Evolutionary conservation across 2,888 invertebrate species (phyloP).

Genomic region (Kryphioiulus occultus): DNA sequence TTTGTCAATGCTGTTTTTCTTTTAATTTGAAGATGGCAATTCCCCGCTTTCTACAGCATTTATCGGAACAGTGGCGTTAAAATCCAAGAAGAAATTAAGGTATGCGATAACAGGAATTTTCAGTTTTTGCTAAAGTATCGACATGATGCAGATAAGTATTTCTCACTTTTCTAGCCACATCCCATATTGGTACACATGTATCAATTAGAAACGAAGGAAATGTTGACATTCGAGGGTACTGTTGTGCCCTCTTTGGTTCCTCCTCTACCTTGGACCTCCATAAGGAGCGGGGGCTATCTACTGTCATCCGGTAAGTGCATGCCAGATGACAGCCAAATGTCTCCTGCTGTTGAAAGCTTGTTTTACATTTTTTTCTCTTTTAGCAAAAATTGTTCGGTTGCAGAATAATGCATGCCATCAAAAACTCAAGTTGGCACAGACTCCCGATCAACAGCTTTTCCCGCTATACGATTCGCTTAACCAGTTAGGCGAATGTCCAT

Average conservation of each 20-base stretch:
- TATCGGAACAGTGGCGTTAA: slow-evolving; percentile 50
- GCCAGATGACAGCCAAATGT: too few relatives aligned
- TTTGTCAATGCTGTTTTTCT: neutral
- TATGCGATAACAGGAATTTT: neutral
- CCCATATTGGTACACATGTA: slow-evolving; percentile 76
- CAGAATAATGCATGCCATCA: slow-evolving; percentile 72
- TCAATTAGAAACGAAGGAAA: slow-evolving; percentile 72
- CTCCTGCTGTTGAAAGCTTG: too few relatives aligned
- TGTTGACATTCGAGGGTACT: slow-evolving; percentile 75
- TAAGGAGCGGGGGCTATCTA: slow-evolving; percentile 77
- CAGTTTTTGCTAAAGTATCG: neutral
- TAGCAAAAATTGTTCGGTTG: slow-evolving; percentile 67
- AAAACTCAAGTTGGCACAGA: slow-evolving; percentile 69
- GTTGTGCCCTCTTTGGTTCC: slow-evolving; percentile 81
- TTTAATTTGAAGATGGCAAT: neutral
- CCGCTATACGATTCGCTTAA: slow-evolving; percentile 92
- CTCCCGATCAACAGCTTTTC: slow-evolving; percentile 71
- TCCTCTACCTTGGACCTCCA: slow-evolving; percentile 84
- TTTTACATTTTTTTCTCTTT: neutral
- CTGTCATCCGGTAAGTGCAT: slow-evolving; percentile 60
- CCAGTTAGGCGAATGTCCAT: slow-evolving; percentile 89
- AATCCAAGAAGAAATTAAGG: slow-evolving; percentile 51
- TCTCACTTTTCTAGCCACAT: slow-evolving; percentile 73
- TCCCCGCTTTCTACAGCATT: slow-evolving; percentile 50
- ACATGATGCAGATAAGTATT: neutral